Conservation (phyloP, 1,140 invertebrate species). For the Pseudomyrmex dendroicus region DNA sequence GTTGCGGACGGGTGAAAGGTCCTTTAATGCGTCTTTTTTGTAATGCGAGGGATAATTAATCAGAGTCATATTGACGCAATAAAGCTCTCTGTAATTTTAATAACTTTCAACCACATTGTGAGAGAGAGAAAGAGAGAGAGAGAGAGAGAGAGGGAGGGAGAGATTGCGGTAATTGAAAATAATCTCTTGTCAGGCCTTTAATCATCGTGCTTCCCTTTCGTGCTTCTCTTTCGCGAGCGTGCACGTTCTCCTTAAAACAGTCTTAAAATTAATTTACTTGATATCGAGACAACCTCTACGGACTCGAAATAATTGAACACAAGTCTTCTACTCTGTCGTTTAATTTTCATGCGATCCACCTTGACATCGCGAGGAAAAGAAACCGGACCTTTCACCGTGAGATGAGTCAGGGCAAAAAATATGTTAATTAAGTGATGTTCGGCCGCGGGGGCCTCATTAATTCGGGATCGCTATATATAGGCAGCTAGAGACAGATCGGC, state of each 20-base stretch:
- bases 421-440: constrained; percentile 70
- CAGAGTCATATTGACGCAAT: constrained; percentile 7
- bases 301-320: background rate
- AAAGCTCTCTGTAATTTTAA: background rate
- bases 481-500: constrained; percentile 70
- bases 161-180: background rate
- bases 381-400: constrained; percentile 56
- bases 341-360: constrained; percentile 21
- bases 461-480: constrained; percentile 79
- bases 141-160: too few relatives aligned
- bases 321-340: background rate
- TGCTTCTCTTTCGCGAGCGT: background rate
- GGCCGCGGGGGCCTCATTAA: constrained; percentile 65
- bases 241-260: background rate
- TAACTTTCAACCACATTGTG: constrained; percentile 1
- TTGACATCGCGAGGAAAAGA: constrained; percentile 21
- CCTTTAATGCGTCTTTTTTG: constrained; percentile 15
- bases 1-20: background rate
- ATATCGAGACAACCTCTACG: background rate
- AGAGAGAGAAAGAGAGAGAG: too few relatives aligned
- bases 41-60: constrained; percentile 36
- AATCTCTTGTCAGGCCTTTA: constrained; percentile 3
- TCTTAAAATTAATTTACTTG: background rate
- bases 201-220: background rate
- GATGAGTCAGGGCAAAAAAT: constrained; percentile 71